Percentiles rank a stretch among this genome's conserved stretches.
Evolutionary conservation across 2,797 vertebrate genomes (phyloP).

Genomic region (Discoglossus pictus): DNA sequence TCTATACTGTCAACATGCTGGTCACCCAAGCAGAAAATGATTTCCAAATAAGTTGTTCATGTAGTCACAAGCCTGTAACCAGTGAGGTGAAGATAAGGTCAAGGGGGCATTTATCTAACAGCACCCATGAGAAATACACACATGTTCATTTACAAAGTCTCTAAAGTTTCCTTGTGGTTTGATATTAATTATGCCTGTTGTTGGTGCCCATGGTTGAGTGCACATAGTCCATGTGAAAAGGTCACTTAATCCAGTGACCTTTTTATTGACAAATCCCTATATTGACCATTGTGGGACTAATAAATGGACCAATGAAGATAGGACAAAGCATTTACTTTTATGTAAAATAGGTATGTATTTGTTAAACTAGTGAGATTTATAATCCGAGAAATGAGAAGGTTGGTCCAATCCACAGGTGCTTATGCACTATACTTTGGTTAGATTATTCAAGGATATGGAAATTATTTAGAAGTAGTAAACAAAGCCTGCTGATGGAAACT

Average conservation of each 20-base stretch:
- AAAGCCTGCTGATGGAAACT: no score
- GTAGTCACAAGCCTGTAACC: slow-evolving; percentile 14
- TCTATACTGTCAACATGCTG: slow-evolving; percentile 23
- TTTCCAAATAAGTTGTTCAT: slow-evolving; percentile 26
- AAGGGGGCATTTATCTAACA: slow-evolving; percentile 8
- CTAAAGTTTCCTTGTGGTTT: slow-evolving; percentile 30
- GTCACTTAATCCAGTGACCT: slow-evolving; percentile 62
- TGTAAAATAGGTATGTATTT: not conserved
- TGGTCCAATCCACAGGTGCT: not conserved
- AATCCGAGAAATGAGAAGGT: not conserved
- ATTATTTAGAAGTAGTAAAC: no score
- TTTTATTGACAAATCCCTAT: slow-evolving; percentile 59
- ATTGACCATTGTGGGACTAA: slow-evolving; percentile 57
- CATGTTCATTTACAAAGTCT: slow-evolving; percentile 48
- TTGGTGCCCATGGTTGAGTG: slow-evolving; percentile 12
- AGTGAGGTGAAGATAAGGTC: slow-evolving; percentile 23
- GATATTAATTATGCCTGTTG: slow-evolving; percentile 56
- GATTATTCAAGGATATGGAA: no score
- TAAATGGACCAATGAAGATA: slow-evolving; percentile 51
- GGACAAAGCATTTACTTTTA: slow-evolving; percentile 1
- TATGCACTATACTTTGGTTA: no score
- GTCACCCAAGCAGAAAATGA: slow-evolving; percentile 35
- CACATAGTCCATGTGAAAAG: slow-evolving; percentile 56
- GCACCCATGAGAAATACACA: slow-evolving; percentile 21
- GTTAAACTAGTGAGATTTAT: not conserved